Evolutionary conservation across 35 echinoderm and acorn worm species (phyloP).

Genomic region (Ophiothrix spiculata): DNA sequence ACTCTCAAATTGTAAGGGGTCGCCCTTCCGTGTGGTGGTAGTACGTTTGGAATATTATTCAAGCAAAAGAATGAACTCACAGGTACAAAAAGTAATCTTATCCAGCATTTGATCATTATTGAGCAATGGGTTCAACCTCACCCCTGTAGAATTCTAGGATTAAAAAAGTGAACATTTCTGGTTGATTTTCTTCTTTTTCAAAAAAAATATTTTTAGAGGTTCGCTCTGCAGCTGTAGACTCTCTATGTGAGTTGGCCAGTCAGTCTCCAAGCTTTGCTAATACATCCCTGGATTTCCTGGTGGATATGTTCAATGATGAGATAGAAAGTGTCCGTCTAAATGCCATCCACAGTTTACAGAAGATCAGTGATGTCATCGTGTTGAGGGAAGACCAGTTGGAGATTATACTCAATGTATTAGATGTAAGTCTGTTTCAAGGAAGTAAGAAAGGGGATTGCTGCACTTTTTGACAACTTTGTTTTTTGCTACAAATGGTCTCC

Average conservation of each 20-base stretch:
- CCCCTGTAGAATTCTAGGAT: no score
- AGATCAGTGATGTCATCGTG: constrained; percentile 78
- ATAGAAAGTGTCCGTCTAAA: constrained; percentile 92
- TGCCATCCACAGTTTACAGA: constrained; percentile 84
- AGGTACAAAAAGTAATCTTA: no score
- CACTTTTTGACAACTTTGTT: neutral
- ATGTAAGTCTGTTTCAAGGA: constrained; percentile 50
- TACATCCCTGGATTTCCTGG: constrained; percentile 88
- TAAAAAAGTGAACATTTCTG: neutral
- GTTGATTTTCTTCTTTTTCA: neutral
- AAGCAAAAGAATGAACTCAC: no score
- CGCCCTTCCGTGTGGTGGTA: no score
- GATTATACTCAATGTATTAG: constrained; percentile 91
- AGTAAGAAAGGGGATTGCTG: neutral
- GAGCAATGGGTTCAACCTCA: no score
- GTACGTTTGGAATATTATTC: no score
- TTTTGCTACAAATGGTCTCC: neutral
- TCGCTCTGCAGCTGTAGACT: constrained; percentile 73
- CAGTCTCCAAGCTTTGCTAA: constrained; percentile 84
- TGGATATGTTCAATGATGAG: constrained; percentile 99
- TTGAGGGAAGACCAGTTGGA: constrained; percentile 88
- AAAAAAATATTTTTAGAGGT: constrained; percentile 86
- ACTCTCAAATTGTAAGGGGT: no score
- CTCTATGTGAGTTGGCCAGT: constrained; percentile 86
- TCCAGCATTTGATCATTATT: no score